phyloP scores from a whole-genome alignment of 2,888 invertebrate species.

The Apamea anceps region DNA sequence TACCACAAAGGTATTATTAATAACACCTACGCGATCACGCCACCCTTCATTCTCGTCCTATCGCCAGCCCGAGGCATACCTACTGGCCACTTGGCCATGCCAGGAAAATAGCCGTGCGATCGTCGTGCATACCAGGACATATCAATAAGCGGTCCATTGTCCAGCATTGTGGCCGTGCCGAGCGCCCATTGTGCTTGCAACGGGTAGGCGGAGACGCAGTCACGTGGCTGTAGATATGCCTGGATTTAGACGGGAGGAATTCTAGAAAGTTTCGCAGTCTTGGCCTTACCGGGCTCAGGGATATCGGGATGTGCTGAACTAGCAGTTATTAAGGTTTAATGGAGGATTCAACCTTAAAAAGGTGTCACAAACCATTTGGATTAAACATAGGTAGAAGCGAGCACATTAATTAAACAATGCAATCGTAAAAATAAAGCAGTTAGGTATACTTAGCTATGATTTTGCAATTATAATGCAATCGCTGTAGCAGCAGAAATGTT shows the following conservation, averaged over 20 bases:
- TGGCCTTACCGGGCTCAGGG: not conserved
- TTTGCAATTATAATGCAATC: conserved; percentile 4
- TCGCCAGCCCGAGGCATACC: conserved; percentile 8
- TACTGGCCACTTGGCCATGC: conserved; percentile 29
- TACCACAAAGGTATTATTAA: not conserved
- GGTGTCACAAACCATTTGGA: not conserved
- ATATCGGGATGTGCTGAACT: not conserved
- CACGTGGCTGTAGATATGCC: conserved; percentile 51
- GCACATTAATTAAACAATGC: not conserved
- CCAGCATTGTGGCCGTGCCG: conserved; percentile 42
- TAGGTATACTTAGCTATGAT: not conserved
- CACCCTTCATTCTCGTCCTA: conserved; percentile 16
- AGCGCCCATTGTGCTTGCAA: conserved; percentile 55
- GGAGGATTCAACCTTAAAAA: not conserved
- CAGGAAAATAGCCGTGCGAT: conserved; percentile 52
- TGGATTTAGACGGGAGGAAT: conserved; percentile 33
- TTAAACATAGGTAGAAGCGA: not conserved
- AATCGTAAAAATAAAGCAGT: not conserved
- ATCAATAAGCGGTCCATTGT: conserved; percentile 60
- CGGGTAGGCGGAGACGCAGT: conserved; percentile 27
- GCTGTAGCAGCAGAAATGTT: not conserved
- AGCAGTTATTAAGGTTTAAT: not conserved
- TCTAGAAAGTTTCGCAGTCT: conserved; percentile 28
- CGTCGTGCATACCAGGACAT: conserved; percentile 57
- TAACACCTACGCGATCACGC: conserved; percentile 34